Percentiles rank a stretch among this genome's conserved stretches.
phyloP scores from a whole-genome alignment of 1,140 invertebrate species.

The Geopemphigus sp. region DNA sequence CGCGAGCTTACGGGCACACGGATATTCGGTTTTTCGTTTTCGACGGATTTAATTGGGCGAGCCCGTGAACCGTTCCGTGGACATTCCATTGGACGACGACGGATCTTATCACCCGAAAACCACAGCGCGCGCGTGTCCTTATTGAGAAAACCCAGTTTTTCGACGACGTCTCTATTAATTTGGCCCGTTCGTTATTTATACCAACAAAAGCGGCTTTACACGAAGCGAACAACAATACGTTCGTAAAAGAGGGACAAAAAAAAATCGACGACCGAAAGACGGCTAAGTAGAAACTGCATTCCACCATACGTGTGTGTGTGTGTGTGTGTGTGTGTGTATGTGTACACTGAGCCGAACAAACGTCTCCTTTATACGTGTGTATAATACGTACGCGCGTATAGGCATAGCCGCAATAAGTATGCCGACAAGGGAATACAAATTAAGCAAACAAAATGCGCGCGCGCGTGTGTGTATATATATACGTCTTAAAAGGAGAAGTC shows the following conservation, averaged over 20 bases:
- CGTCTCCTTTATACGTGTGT: slow-evolving; percentile 14
- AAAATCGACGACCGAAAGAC: slow-evolving; percentile 32
- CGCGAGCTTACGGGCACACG: background rate
- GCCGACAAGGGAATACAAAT: slow-evolving; percentile 48
- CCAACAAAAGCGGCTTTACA: background rate
- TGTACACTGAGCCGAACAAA: slow-evolving; percentile 2
- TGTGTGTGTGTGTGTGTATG: background rate
- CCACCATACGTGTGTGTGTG: background rate
- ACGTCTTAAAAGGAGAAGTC: background rate
- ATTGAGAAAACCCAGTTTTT: slow-evolving; percentile 30
- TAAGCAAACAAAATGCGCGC: slow-evolving; percentile 11
- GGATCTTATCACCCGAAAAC: slow-evolving; percentile 44
- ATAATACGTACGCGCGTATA: background rate
- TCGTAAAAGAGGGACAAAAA: slow-evolving; percentile 9
- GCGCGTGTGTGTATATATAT: background rate
- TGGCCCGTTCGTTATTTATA: slow-evolving; percentile 20
- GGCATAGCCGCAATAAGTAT: slow-evolving; percentile 31
- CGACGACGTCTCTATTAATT: slow-evolving; percentile 44
- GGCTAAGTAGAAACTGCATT: slow-evolving; percentile 40
- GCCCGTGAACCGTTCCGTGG: background rate
- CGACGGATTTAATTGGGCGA: slow-evolving; percentile 7
- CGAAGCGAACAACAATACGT: slow-evolving; percentile 5
- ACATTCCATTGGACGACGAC: slow-evolving; percentile 5
- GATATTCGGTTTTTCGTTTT: too few relatives aligned
- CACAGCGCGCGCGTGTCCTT: slow-evolving; percentile 1